phyloP scores from a whole-genome alignment of 2,797 vertebrate genomes.

The Pampus argenteus region DNA sequence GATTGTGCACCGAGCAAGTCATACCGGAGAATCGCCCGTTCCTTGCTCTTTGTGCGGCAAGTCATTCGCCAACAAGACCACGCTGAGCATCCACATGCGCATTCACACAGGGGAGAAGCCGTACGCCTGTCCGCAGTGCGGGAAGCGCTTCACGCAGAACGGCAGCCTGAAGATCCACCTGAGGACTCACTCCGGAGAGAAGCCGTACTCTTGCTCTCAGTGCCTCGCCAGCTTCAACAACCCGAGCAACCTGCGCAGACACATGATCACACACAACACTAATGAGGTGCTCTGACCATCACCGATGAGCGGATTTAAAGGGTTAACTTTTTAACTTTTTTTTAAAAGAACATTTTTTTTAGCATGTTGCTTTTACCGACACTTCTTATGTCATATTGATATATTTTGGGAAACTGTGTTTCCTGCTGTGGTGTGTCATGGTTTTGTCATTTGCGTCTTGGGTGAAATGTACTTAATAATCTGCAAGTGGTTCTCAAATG shows the following conservation, averaged over 20 bases:
- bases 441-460: neutral
- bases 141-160: conserved; percentile 82
- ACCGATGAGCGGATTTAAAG: neutral
- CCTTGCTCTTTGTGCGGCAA: conserved; percentile 73
- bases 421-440: neutral
- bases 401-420: neutral
- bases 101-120: conserved; percentile 83
- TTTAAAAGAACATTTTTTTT: neutral
- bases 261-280: conserved; percentile 77
- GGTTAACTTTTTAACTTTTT: neutral
- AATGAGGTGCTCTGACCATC: conserved; percentile 49
- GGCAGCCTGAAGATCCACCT: conserved; percentile 83
- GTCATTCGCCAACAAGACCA: conserved; percentile 78
- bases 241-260: conserved; percentile 82
- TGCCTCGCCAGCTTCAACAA: conserved; percentile 81
- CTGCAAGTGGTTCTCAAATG: no score
- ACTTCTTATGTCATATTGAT: conserved; percentile 1
- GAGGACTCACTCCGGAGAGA: conserved; percentile 83
- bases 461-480: neutral
- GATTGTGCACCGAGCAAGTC: conserved; percentile 70
- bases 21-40: conserved; percentile 72
- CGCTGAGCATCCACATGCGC: conserved; percentile 80
- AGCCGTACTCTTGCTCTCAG: conserved; percentile 76
- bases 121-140: conserved; percentile 76
- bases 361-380: conserved; percentile 7